Conservation (phyloP, 1,140 invertebrate genomes). For the Mamestra configurata region DNA sequence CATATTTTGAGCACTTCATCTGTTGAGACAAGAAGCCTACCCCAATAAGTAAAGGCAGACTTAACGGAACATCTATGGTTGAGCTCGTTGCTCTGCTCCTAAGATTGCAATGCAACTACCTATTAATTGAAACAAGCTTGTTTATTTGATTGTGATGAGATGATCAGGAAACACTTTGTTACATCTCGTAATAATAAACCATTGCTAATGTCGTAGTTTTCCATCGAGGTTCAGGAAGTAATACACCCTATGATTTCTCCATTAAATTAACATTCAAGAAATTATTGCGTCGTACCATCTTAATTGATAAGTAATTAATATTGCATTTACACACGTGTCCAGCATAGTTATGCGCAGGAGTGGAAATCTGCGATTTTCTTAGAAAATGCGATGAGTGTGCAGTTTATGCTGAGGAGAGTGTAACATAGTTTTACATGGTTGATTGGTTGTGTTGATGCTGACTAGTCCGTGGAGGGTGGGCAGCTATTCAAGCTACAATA, state of each 20-base stretch:
- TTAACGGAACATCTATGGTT: no score
- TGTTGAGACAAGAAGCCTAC: no score
- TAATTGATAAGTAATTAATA: slow-evolving; percentile 7
- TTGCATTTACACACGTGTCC: neutral
- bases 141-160: no score
- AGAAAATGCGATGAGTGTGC: slow-evolving; percentile 11
- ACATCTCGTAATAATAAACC: neutral
- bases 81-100: no score
- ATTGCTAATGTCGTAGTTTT: neutral
- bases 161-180: neutral
- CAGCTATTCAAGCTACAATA: neutral
- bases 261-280: neutral
- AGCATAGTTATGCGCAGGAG: slow-evolving; percentile 19
- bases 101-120: no score
- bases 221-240: neutral
- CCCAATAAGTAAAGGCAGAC: no score
- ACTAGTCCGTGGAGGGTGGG: neutral
- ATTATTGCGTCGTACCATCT: neutral
- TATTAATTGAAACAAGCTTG: no score
- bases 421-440: slow-evolving; percentile 10
- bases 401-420: neutral
- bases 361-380: slow-evolving; percentile 35
- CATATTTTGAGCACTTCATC: no score
- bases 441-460: neutral
- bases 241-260: neutral